These are phyloP conservation scores for Chinchilla lanigera DNA, from an alignment of 2,113 vertebrate species.

Conservation along the genomic window DNA sequence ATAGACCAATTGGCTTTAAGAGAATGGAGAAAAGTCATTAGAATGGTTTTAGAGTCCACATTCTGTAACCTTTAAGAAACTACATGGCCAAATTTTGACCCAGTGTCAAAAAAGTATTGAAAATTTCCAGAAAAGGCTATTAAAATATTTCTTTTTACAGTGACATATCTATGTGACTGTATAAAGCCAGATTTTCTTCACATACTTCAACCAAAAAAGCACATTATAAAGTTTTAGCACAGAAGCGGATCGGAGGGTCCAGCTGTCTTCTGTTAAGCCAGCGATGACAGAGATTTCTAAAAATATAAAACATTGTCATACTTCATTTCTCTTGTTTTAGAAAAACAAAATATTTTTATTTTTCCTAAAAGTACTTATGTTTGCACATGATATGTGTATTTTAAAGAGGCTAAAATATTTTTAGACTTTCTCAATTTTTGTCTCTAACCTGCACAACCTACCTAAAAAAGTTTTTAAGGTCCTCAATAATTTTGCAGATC, in stretches of 20 bases:
- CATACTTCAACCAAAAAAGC: not conserved
- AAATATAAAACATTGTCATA: slow-evolving; percentile 1
- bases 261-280: slow-evolving; percentile 7
- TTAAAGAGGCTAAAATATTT: not conserved
- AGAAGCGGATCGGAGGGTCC: not conserved
- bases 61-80: not conserved
- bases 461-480: not conserved
- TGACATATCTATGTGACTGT: not conserved
- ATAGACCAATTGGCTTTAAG: not conserved
- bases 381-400: not conserved
- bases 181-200: not conserved
- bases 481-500: not conserved
- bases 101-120: not conserved
- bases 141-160: not conserved
- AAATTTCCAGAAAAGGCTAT: not conserved
- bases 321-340: slow-evolving; percentile 22
- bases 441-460: not conserved
- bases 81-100: not conserved
- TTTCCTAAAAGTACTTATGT: slow-evolving; percentile 32
- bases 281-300: slow-evolving; percentile 38
- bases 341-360: slow-evolving; percentile 40
- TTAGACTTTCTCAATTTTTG: not conserved
- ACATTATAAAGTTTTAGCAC: not conserved
- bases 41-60: not conserved
- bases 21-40: not conserved